These are phyloP conservation scores for Thamnophis elegans DNA, from an alignment of 2,797 vertebrate genomes.

Conservation along the genomic window DNA sequence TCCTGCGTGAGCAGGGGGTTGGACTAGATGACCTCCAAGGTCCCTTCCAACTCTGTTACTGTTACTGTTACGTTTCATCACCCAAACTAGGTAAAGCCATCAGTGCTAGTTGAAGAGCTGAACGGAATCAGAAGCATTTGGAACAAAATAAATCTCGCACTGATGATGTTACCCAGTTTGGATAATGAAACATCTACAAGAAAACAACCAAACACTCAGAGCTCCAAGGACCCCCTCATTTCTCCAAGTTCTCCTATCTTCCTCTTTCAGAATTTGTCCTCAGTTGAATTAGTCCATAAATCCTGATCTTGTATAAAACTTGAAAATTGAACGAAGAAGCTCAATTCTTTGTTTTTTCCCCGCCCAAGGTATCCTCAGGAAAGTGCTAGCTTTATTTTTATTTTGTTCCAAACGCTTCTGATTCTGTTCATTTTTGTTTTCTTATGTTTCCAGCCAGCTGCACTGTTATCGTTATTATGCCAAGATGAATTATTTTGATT, in stretches of 20 bases:
- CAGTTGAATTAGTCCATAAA: neutral
- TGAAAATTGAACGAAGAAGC: neutral
- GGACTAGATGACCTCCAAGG: too few relatives aligned
- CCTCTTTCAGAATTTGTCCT: neutral
- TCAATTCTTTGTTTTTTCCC: slow-evolving; percentile 9
- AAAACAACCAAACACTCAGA: neutral
- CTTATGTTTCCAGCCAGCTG: slow-evolving; percentile 61
- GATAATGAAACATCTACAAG: neutral
- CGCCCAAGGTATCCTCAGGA: slow-evolving; percentile 56
- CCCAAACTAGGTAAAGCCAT: too few relatives aligned
- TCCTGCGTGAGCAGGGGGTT: too few relatives aligned
- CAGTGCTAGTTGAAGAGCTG: neutral
- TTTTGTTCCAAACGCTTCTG: slow-evolving; percentile 35
- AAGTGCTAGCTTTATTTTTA: slow-evolving; percentile 2
- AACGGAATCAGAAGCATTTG: neutral
- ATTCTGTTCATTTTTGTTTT: slow-evolving; percentile 45
- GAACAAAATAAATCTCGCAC: too few relatives aligned
- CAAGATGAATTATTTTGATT: slow-evolving; percentile 70
- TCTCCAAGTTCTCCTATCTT: neutral
- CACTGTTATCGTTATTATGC: slow-evolving; percentile 55
- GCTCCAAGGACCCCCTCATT: neutral
- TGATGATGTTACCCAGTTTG: neutral
- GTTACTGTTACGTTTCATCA: too few relatives aligned
- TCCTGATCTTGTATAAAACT: neutral
- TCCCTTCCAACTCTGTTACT: too few relatives aligned